Base-by-base conservation (phyloP, 1,140 invertebrate species). In the Galleria mellonella region DNA sequence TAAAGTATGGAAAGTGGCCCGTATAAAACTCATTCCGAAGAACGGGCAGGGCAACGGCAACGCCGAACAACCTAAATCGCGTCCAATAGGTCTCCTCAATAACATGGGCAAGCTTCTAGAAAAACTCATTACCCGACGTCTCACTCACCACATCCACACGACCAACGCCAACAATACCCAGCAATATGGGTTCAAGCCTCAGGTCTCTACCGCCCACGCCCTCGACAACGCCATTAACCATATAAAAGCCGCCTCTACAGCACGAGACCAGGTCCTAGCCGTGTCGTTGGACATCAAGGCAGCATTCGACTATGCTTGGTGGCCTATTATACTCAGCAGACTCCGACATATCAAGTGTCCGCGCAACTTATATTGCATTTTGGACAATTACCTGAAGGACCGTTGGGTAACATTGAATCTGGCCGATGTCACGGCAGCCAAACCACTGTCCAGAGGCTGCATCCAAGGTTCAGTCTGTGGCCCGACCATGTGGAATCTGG, bases 221-320 rank as follows among this genome's bases (percentile, higher is more conserved):
- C 32, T 66, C 0, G 2, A 50, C 9, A 10, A 35, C 0, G 58
- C 55, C 5, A 10, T 66, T 0, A 28, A 43, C 0, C 7, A 23
- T 0, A 39, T 65, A 0, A 43, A 31, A 9, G 0, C 4, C 0
- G 32, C 27, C 1, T 55, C 37, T 27, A 4, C 11, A 1, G 17
- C 28, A 0, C 23, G 23, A 9, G 9, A 45, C 1, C 47, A 37
- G 0, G 47, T 47, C 0, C 7, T 56, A 0, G 48, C 46, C 0
- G 32, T 65, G 0, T 62, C 55, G 2, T 33, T 66, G 0, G 62
- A 66, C 9, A 62, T 66, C 7, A 48, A 49, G 13, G 55, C 55
- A 1, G 55, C 55, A 0, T 66, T 59, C 23, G 52, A 66, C 12
- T 45, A 65, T 9, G 59, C 55, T 0, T 66, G 59, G 59, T 66